A percentile compares a stretch with the other conserved stretches of the same genome.
phyloP scores from a whole-genome alignment of 2,113 vertebrate genomes.

The Pachycephala philippinensis region DNA sequence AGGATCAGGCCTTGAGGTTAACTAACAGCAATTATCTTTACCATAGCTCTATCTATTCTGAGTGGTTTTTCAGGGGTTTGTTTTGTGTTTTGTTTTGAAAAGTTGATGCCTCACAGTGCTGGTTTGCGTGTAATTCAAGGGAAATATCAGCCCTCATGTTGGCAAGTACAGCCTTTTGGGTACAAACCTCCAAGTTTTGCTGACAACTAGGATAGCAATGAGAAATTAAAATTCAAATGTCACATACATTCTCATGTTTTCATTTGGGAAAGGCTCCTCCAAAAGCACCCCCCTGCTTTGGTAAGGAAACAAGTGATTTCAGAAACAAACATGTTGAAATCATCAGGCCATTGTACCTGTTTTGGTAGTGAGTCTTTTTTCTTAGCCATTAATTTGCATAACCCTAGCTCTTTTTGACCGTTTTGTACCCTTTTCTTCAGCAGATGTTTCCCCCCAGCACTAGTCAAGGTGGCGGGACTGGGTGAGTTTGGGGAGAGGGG shows the following conservation, averaged over 20 bases:
- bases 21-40: constrained; percentile 21
- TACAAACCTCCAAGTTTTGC: background rate
- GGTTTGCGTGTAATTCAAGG: background rate
- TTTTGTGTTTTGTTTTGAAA: background rate
- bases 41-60: background rate
- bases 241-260: background rate
- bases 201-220: background rate
- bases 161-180: background rate
- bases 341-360: background rate
- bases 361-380: background rate
- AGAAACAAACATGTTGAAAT: background rate
- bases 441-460: background rate
- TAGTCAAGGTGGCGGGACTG: background rate
- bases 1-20: constrained; percentile 43
- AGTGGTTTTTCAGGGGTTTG: background rate
- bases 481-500: background rate
- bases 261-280: background rate
- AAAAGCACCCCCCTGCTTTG: background rate
- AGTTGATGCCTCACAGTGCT: background rate
- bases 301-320: background rate
- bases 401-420: background rate
- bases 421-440: background rate
- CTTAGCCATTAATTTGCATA: background rate
- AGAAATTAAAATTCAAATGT: background rate
- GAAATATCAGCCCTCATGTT: background rate